These are phyloP conservation scores for Triops cancriformis DNA, from an alignment of 1,140 invertebrate species.

Conservation along the genomic window DNA sequence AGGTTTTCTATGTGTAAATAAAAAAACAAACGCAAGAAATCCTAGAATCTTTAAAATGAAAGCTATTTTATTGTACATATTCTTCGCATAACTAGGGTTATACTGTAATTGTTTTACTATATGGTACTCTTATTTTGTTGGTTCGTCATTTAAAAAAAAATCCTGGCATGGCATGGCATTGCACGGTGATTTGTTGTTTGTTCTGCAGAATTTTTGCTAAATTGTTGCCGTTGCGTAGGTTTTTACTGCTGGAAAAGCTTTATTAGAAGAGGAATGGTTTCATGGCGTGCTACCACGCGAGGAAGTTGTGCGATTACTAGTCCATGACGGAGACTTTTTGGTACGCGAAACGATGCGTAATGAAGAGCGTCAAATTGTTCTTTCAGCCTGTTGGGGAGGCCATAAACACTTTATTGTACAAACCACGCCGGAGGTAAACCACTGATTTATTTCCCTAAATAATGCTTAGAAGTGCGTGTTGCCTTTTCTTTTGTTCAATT, in stretches of 20 bases:
- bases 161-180: neutral
- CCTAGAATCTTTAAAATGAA: no score
- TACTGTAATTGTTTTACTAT: no score
- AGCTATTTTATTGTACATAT: no score
- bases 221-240: neutral
- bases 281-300: constrained; percentile 91
- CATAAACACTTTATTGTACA: constrained; percentile 97
- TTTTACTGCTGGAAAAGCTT: constrained; percentile 27
- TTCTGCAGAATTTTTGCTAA: neutral
- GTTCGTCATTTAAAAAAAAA: no score
- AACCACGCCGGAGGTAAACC: constrained; percentile 62
- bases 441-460: constrained; percentile 40
- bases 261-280: constrained; percentile 85
- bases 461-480: constrained; percentile 23
- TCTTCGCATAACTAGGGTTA: no score
- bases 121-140: no score
- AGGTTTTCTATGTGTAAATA: no score
- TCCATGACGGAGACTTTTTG: constrained; percentile 84
- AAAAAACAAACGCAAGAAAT: no score
- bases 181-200: neutral
- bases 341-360: constrained; percentile 90
- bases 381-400: constrained; percentile 91
- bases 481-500: constrained; percentile 3
- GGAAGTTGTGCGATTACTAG: constrained; percentile 83
- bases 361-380: constrained; percentile 82